A percentile compares a stretch with the other conserved stretches of the same genome.
Evolutionary conservation across 1,140 invertebrate genomes (phyloP).

Genomic region (Berghia stephanieae): DNA sequence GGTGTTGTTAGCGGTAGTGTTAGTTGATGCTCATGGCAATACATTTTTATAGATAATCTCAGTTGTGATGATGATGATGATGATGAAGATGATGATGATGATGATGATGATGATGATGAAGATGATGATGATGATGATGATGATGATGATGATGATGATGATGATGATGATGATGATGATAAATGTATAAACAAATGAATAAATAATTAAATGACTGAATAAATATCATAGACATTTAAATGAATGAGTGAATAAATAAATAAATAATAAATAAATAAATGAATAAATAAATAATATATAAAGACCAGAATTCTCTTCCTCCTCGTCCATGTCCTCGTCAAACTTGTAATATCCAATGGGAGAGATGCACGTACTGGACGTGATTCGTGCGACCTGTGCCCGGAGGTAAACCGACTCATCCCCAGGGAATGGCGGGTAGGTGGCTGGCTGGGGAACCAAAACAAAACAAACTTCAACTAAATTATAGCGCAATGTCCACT

Average conservation of each 20-base stretch:
- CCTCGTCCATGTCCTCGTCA: slow-evolving; percentile 53
- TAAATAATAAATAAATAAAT: too few relatives aligned
- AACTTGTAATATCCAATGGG: slow-evolving; percentile 55
- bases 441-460: slow-evolving; percentile 41
- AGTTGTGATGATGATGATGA: too few relatives aligned
- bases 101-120: too few relatives aligned
- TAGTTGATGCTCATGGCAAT: too few relatives aligned
- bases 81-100: too few relatives aligned
- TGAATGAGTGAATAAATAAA: too few relatives aligned
- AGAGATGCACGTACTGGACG: slow-evolving; percentile 49
- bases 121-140: background rate
- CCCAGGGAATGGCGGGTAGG: slow-evolving; percentile 56
- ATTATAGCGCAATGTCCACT: slow-evolving; percentile 3
- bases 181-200: too few relatives aligned
- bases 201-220: too few relatives aligned
- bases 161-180: background rate
- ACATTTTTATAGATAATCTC: too few relatives aligned
- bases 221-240: too few relatives aligned
- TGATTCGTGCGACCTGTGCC: slow-evolving; percentile 60
- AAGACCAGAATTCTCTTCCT: slow-evolving; percentile 41
- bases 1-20: too few relatives aligned
- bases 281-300: too few relatives aligned
- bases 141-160: background rate
- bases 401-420: slow-evolving; percentile 52
- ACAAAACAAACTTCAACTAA: background rate